A percentile compares a stretch with the other conserved stretches of the same genome.
phyloP scores from a whole-genome alignment of 2,888 invertebrate genomes.

The Cheiracanthium punctorium region DNA sequence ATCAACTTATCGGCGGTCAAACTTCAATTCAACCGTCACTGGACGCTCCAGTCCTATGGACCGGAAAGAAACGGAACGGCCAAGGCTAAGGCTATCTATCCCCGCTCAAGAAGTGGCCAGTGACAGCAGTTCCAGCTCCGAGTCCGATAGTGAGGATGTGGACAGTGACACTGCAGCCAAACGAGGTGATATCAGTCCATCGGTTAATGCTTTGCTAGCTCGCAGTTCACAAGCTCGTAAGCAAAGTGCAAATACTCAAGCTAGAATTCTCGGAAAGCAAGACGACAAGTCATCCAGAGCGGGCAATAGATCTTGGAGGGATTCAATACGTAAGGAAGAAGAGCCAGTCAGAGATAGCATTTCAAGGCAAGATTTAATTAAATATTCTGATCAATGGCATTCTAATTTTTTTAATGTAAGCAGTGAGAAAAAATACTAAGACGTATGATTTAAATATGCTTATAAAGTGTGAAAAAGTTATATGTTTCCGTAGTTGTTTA shows the following conservation, averaged over 20 bases:
- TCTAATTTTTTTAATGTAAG: no score
- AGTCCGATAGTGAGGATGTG: slow-evolving; percentile 35
- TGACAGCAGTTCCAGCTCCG: slow-evolving; percentile 10
- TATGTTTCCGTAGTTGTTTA: no score
- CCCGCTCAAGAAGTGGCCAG: slow-evolving; percentile 27
- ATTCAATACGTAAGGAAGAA: slow-evolving; percentile 44
- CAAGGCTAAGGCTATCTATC: slow-evolving; percentile 39
- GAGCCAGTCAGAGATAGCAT: slow-evolving; percentile 42
- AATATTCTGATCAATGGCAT: no score
- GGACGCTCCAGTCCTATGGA: slow-evolving; percentile 32
- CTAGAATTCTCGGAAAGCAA: slow-evolving; percentile 28
- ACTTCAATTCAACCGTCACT: slow-evolving; percentile 6
- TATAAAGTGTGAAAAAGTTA: no score
- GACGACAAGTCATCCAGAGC: slow-evolving; percentile 35
- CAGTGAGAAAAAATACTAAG: no score
- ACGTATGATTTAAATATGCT: no score
- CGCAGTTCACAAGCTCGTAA: slow-evolving; percentile 66
- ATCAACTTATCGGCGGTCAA: slow-evolving; percentile 15
- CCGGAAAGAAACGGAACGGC: slow-evolving; percentile 28
- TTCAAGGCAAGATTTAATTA: no score
- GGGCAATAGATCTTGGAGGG: slow-evolving; percentile 49
- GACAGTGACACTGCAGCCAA: slow-evolving; percentile 45
- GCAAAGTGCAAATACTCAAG: slow-evolving; percentile 54
- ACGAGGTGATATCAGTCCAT: slow-evolving; percentile 65
- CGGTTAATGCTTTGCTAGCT: slow-evolving; percentile 56